Evolutionary conservation across 2,113 vertebrate species (phyloP).

Genomic region (Bujurquina vittata): DNA sequence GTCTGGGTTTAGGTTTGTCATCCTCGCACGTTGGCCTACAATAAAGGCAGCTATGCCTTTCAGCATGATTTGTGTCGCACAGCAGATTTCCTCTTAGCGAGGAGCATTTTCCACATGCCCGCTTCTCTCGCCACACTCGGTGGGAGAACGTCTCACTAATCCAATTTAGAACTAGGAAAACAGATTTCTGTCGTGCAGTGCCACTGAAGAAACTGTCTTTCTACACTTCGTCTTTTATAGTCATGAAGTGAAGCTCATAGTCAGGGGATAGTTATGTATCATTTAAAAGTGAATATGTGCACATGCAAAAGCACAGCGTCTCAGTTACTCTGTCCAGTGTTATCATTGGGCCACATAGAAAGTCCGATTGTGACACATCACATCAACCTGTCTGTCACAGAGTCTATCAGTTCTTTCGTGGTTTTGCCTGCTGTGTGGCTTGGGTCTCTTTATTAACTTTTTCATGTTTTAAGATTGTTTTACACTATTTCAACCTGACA

Average conservation of each 20-base stretch:
- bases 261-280: not conserved
- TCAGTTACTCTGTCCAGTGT: not conserved
- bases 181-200: constrained; percentile 46
- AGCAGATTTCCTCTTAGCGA: constrained; percentile 49
- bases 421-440: not conserved
- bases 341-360: not conserved
- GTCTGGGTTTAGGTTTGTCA: constrained; percentile 34
- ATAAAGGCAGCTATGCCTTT: constrained; percentile 57
- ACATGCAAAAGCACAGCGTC: not conserved
- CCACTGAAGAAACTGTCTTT: constrained; percentile 8
- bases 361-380: not conserved
- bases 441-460: not conserved
- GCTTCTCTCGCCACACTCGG: constrained; percentile 45
- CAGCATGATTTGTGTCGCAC: constrained; percentile 64
- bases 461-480: not conserved
- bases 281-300: not conserved
- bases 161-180: constrained; percentile 59
- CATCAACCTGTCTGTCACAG: not conserved
- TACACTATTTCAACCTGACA: not conserved
- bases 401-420: not conserved
- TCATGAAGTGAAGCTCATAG: not conserved
- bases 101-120: constrained; percentile 51
- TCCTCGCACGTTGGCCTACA: constrained; percentile 19
- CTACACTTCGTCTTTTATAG: not conserved
- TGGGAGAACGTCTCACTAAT: constrained; percentile 59